Base-by-base conservation (phyloP, 37 sponge, comb jelly and placozoan genomes). In the Haliclona indistincta region DNA sequence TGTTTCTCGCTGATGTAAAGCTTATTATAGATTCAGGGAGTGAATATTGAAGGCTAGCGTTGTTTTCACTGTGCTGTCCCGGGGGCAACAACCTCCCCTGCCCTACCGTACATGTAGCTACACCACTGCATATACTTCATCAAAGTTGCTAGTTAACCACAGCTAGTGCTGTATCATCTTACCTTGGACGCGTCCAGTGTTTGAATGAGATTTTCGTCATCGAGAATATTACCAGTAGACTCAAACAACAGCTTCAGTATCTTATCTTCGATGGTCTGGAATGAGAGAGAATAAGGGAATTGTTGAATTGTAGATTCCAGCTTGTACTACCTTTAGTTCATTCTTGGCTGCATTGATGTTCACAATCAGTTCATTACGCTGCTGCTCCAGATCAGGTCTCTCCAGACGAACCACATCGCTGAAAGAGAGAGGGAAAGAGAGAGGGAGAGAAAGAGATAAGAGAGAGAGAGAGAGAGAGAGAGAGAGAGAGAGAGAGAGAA, bases 381-480 rank as follows among this genome's bases (percentile, higher is more conserved):
- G 91, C 68, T 90, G 79, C 70, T 99, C 99, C 43, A 99, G 63
- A 49, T 99, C 96, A 66, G 96, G 96, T 20, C 94, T 73, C 66
- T 99, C 99, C 67, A 96, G 68, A n/a, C 94, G 35, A 33, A 96
- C 96, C 25, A 99, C 99, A 84, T 96, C 96, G 81, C 97, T 89
- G 71, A 23, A 35, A 7, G 30, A 10, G 11, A 20, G 40, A 8
- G 5, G 11, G 20, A 33, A 66, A 13, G 37, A 36, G 40, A 26
- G 37, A 3, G 34, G n/a, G 5, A 30, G 65, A 35, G 2, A 3
- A 64, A 20, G 10, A 35, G 37, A 66, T 35, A 33, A 20, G 40
- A 8, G 5, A 33, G 20, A 33, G 30, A 13, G 37, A 36, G 40
- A 26, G 37, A 3, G 34, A 30, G 5, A 30, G 65, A 35, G 2